Base-by-base conservation (phyloP, 2,113 vertebrate species). In the Xenopus laevis region DNA sequence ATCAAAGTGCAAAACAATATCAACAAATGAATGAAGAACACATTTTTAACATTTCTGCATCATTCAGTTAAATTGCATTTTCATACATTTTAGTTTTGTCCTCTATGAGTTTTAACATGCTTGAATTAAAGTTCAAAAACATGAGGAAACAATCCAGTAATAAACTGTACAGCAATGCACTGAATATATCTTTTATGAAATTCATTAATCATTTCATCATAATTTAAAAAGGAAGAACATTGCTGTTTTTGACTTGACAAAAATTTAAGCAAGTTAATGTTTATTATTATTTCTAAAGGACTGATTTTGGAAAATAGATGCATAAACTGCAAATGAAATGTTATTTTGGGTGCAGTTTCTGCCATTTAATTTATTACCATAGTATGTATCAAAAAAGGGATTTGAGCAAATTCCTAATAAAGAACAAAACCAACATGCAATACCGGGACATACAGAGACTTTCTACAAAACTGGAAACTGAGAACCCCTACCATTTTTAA, bases 41-140 rank as follows among this genome's bases (percentile, higher is more conserved):
- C 61, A 64, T 33, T 63, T 69, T 33, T 60, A 12, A 15, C 10
- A 4, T 10, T 60, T 60, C 60, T 75, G 67, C 66, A 53, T 70
- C 74, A 77, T 77, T 77, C 74, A 70, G 15, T 55, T 70, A 44
- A 64, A 63, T 64, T 63, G 74, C 74, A 77, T 77, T 77, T 46
- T 77, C 74, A 70, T 77, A 77, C 67, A 77, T 52, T 77, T 64
- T 70, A 77, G 74, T 77, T 77, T 77, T 77, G 74, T 77, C 67
- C 74, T 77, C 74, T 70, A 70, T 70, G 69, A 77, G 67, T 70
- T 45, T 57, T 58, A 47, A 46, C 69, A 69, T 69, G 62, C 52
- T 64, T 72, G 20, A n/a, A 57, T 10, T 7, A n/a, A 50, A 50
- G 13, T 50, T 12, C 8, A 50, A 50, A 13, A 50, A 10, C 5